Conservation (phyloP, 2,888 invertebrate genomes). For the Cataglyphis rosenhaueri region DNA sequence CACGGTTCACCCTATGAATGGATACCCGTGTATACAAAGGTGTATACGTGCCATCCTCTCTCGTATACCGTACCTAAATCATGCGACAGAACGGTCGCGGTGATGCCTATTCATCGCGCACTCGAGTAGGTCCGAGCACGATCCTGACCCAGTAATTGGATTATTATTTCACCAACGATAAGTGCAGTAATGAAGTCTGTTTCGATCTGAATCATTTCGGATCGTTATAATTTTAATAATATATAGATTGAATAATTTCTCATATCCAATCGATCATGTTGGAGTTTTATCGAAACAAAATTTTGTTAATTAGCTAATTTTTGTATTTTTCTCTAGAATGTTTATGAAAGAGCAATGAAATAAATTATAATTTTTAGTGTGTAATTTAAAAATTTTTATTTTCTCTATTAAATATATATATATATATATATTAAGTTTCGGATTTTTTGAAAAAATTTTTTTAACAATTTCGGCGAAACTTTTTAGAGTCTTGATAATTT, state of each 20-base stretch:
- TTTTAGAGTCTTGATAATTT: background rate
- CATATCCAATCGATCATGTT: background rate
- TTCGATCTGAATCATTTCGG: constrained; percentile 21
- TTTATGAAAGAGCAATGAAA: background rate
- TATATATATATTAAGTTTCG: too few species aligned
- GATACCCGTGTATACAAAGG: constrained; percentile 28
- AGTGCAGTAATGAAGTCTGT: constrained; percentile 43
- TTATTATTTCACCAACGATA: constrained; percentile 63
- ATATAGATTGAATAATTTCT: background rate
- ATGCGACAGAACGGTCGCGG: constrained; percentile 60
- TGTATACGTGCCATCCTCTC: constrained; percentile 53
- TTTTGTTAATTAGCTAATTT: background rate
- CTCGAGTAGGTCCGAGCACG: constrained; percentile 60
- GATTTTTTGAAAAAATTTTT: background rate
- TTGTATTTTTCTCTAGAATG: background rate
- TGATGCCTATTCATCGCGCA: constrained; percentile 65
- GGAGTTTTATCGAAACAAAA: background rate
- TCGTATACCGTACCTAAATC: constrained; percentile 61
- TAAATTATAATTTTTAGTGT: background rate
- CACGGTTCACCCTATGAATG: constrained; percentile 29
- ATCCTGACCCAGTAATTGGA: constrained; percentile 66
- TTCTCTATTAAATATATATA: background rate
- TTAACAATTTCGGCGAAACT: background rate
- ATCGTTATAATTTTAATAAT: constrained; percentile 26
- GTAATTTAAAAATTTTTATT: background rate